Evolutionary conservation across 2,888 invertebrate genomes (phyloP).

Genomic region (Dione juno): DNA sequence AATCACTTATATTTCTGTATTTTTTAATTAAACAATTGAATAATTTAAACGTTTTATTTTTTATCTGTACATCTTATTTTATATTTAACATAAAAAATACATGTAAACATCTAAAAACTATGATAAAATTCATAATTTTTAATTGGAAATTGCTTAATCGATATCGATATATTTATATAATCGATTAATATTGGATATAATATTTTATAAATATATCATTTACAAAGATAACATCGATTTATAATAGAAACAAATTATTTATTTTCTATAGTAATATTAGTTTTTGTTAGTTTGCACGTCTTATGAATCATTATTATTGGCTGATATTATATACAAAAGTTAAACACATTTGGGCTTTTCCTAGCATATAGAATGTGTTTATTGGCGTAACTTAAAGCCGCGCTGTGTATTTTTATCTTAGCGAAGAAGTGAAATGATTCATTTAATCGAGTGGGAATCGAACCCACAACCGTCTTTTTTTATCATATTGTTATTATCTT

Average conservation of each 20-base stretch:
- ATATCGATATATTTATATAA: neutral
- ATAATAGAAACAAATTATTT: neutral
- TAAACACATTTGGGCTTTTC: too few species aligned
- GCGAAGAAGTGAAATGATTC: too few species aligned
- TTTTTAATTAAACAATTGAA: slow-evolving; percentile 44
- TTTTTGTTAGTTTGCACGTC: neutral
- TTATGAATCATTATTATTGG: neutral
- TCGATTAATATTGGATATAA: slow-evolving; percentile 5
- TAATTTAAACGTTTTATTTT: slow-evolving; percentile 42
- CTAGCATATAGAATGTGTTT: too few species aligned
- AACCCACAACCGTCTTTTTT: too few species aligned
- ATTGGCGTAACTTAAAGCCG: too few species aligned
- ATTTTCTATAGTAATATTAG: neutral
- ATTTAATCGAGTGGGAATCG: too few species aligned
- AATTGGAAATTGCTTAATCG: slow-evolving; percentile 15
- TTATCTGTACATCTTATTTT: slow-evolving; percentile 38
- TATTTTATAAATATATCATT: slow-evolving; percentile 15
- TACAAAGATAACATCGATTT: neutral
- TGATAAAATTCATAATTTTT: slow-evolving; percentile 3
- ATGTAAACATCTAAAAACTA: neutral
- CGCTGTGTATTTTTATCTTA: too few species aligned
- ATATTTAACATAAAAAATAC: slow-evolving; percentile 25
- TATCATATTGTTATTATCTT: too few species aligned
- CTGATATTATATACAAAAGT: too few species aligned
- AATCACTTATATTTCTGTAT: slow-evolving; percentile 37